These are phyloP conservation scores for Cephonodes hylas DNA, from an alignment of 2,888 invertebrate genomes.

Conservation along the genomic window DNA sequence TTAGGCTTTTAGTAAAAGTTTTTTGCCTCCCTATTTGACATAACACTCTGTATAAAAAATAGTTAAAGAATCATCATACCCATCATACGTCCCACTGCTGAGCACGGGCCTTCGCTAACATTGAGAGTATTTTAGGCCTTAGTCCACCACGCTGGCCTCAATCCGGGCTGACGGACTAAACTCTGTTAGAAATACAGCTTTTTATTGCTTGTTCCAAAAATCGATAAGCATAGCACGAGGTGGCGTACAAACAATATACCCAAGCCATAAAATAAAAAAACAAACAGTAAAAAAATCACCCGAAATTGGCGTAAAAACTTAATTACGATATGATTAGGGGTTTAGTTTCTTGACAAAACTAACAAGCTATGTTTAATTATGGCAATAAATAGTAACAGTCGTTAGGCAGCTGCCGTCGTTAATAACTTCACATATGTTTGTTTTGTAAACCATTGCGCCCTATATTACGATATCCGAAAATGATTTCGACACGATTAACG, in stretches of 20 bases:
- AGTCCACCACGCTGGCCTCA: too few species aligned
- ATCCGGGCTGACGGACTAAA: too few species aligned
- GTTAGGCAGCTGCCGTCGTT: slow-evolving; percentile 65
- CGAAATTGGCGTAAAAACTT: slow-evolving; percentile 77
- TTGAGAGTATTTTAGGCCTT: too few species aligned
- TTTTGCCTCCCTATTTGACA: too few species aligned
- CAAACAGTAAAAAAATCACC: slow-evolving; percentile 21
- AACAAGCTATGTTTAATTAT: slow-evolving; percentile 73
- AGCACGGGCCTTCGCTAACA: too few species aligned
- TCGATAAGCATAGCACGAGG: background rate
- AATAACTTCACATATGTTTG: slow-evolving; percentile 3
- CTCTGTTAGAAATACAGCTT: too few species aligned
- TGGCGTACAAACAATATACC: slow-evolving; percentile 6
- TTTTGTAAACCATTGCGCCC: slow-evolving; percentile 4
- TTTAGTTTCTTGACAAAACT: slow-evolving; percentile 65
- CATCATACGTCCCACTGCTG: too few species aligned
- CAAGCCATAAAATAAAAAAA: slow-evolving; percentile 32
- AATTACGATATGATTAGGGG: slow-evolving; percentile 78
- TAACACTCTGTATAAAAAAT: too few species aligned
- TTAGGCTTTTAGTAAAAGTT: too few species aligned
- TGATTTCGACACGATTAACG: background rate
- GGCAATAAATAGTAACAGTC: slow-evolving; percentile 77
- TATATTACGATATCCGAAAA: background rate
- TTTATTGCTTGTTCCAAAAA: background rate
- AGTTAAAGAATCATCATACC: too few species aligned